phyloP scores from a whole-genome alignment of 2,113 vertebrate genomes.

The Eurypyga helias region DNA sequence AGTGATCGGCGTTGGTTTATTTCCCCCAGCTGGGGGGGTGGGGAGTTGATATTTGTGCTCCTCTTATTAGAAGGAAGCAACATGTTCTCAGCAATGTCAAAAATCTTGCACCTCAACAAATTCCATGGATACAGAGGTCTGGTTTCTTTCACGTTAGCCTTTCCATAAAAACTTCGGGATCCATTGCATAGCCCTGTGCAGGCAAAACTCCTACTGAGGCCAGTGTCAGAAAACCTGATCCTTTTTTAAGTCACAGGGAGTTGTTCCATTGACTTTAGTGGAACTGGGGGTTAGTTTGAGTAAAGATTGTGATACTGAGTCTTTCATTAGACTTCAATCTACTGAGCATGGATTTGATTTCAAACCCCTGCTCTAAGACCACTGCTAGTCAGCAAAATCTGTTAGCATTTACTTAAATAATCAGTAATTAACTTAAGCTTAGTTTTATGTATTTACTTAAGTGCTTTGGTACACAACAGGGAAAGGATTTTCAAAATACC shows the following conservation, averaged over 20 bases:
- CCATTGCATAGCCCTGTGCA: background rate
- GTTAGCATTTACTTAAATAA: background rate
- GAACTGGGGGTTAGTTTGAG: background rate
- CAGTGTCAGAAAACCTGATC: background rate
- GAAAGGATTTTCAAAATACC: constrained; percentile 19
- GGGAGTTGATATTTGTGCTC: background rate
- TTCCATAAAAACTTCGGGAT: background rate
- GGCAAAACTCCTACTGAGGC: background rate
- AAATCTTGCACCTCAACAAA: background rate
- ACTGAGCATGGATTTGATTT: background rate
- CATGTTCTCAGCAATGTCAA: background rate
- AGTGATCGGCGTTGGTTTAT: background rate
- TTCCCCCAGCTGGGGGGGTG: background rate
- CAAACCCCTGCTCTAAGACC: background rate
- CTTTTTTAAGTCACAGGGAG: background rate
- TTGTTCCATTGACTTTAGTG: background rate
- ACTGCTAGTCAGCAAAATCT: background rate
- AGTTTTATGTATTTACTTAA: constrained; percentile 5
- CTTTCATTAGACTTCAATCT: background rate
- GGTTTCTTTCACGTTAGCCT: background rate
- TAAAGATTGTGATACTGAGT: background rate
- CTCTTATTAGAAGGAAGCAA: background rate
- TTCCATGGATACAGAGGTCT: background rate
- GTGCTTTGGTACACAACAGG: background rate
- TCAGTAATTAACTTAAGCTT: constrained; percentile 14